phyloP scores from a whole-genome alignment of 2,888 invertebrate genomes.

The Griposia aprilina region DNA sequence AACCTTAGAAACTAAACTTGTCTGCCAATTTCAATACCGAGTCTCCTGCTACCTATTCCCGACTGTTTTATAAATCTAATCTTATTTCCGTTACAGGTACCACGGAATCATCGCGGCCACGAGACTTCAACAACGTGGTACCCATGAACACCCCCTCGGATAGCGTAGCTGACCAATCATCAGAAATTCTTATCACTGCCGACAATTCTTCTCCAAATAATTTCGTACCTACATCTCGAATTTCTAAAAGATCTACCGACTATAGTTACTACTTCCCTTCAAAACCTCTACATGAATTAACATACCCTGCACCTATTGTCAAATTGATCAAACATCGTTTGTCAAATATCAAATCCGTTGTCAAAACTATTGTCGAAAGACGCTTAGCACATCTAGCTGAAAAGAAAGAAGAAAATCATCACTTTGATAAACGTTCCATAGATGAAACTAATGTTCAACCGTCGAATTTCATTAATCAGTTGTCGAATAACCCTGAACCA shows the following conservation, averaged over 20 bases:
- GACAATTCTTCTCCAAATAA: constrained; percentile 45
- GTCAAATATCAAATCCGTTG: constrained; percentile 52
- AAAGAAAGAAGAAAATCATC: constrained; percentile 53
- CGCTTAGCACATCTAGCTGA: constrained; percentile 50
- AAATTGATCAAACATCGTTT: constrained; percentile 54
- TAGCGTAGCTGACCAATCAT: constrained; percentile 48
- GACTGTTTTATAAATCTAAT: too few relatives aligned
- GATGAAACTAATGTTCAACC: constrained; percentile 23
- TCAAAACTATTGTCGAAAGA: constrained; percentile 50
- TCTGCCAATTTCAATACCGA: too few relatives aligned
- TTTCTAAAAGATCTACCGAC: constrained; percentile 56
- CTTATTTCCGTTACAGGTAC: constrained; percentile 43
- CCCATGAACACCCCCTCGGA: constrained; percentile 47
- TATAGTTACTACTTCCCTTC: constrained; percentile 48
- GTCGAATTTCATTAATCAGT: constrained; percentile 33
- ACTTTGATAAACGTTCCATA: constrained; percentile 54
- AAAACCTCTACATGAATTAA: constrained; percentile 49
- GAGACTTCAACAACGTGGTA: constrained; percentile 44
- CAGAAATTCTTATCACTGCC: constrained; percentile 69
- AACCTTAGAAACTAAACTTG: too few relatives aligned
- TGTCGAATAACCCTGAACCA: constrained; percentile 8
- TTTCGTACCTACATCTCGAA: constrained; percentile 43
- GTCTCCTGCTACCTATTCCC: too few relatives aligned
- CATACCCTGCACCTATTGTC: constrained; percentile 43
- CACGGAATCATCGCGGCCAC: constrained; percentile 28